Percentiles rank a stretch among this genome's conserved stretches.
These are phyloP conservation scores for Antheraea yamamai DNA, from an alignment of 2,888 invertebrate genomes.

Conservation along the genomic window DNA sequence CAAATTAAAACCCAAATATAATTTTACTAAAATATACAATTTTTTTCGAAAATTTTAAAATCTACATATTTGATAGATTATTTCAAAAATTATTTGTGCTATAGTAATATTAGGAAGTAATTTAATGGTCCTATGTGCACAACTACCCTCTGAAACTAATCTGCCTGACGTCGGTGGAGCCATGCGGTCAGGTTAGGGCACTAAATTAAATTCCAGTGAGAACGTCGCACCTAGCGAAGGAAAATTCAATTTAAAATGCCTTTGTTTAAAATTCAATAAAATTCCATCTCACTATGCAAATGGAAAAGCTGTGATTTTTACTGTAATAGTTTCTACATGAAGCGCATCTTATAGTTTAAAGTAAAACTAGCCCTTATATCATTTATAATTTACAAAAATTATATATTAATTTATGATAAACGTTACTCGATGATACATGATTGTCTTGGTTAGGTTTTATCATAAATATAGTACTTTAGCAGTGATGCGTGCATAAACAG, in stretches of 20 bases:
- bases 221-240: constrained; percentile 31
- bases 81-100: neutral
- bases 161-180: constrained; percentile 29
- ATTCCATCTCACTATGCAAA: constrained; percentile 17
- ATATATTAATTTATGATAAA: neutral
- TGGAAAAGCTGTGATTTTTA: neutral
- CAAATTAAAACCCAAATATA: neutral
- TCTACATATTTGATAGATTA: neutral
- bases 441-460: too few species aligned
- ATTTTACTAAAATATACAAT: neutral
- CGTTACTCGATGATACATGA: too few species aligned
- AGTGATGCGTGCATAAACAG: too few species aligned
- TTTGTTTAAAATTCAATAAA: constrained; percentile 30
- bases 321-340: neutral
- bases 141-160: constrained; percentile 11
- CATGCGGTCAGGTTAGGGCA: constrained; percentile 41
- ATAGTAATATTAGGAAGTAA: constrained; percentile 20
- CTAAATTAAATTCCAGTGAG: constrained; percentile 45
- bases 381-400: neutral
- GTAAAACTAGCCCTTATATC: neutral
- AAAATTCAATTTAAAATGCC: constrained; percentile 41
- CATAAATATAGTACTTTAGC: too few species aligned
- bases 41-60: neutral
- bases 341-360: neutral
- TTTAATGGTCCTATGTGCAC: constrained; percentile 16